A percentile compares a stretch with the other conserved stretches of the same genome.
These are phyloP conservation scores for Subacronicta megacephala DNA, from an alignment of 2,888 invertebrate genomes.

Conservation along the genomic window DNA sequence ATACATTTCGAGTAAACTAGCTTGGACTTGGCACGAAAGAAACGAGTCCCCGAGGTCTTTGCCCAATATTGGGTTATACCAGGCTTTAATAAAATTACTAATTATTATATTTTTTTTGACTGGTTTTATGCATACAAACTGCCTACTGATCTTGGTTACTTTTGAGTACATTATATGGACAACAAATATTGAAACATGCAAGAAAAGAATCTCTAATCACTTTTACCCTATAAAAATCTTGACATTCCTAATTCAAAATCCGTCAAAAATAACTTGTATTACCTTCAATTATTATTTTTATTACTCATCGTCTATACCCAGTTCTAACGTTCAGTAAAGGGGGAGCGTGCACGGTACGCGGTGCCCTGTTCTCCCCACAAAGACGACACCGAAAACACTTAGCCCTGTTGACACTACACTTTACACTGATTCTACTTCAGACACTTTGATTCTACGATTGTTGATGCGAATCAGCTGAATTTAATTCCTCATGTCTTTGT, in stretches of 20 bases:
- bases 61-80: too few species aligned
- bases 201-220: too few species aligned
- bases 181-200: too few species aligned
- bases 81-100: too few species aligned
- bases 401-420: constrained; percentile 88
- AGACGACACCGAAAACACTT: constrained; percentile 86
- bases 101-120: too few species aligned
- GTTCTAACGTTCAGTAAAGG: constrained; percentile 29
- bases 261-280: not conserved
- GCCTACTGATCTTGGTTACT: too few species aligned
- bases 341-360: constrained; percentile 41
- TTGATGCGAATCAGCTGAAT: constrained; percentile 48
- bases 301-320: constrained; percentile 27
- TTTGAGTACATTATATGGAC: too few species aligned
- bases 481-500: too few species aligned
- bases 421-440: constrained; percentile 79
- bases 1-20: too few species aligned
- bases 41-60: too few species aligned
- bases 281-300: constrained; percentile 32
- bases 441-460: constrained; percentile 66
- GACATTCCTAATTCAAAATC: not conserved
- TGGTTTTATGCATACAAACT: too few species aligned
- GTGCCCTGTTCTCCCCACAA: constrained; percentile 73
- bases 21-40: too few species aligned
- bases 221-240: not conserved